A percentile compares a stretch with the other conserved stretches of the same genome.
Conservation (phyloP, 1,140 invertebrate species). For the Dufourea novaeangliae region DNA sequence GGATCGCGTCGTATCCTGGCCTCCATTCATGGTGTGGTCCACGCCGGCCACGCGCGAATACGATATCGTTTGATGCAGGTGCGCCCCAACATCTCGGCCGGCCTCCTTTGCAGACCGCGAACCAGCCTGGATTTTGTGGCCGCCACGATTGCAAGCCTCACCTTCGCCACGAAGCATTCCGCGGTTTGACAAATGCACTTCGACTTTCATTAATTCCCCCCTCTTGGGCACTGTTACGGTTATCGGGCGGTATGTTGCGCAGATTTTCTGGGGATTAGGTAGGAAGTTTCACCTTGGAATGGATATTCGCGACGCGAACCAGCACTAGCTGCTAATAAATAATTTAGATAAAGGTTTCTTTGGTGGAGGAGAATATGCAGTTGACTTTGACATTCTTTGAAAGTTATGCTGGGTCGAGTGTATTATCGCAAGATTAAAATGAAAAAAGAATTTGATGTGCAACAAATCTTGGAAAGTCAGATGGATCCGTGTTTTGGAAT, state of each 20-base stretch:
- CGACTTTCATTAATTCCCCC: neutral
- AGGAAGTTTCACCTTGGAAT: no score
- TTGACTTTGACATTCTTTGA: no score
- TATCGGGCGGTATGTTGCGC: neutral
- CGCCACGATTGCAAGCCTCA: constrained; percentile 19
- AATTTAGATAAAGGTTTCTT: no score
- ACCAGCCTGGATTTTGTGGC: constrained; percentile 47
- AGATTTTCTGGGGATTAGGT: no score
- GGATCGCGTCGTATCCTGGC: constrained; percentile 52
- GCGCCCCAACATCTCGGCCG: constrained; percentile 15
- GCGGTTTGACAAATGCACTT: neutral
- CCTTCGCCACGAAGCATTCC: neutral
- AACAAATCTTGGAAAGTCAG: no score
- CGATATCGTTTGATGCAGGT: constrained; percentile 63
- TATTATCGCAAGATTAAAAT: no score
- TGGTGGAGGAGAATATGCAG: no score
- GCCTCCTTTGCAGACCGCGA: constrained; percentile 28
- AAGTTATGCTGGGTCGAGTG: no score
- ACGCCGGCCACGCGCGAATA: constrained; percentile 62
- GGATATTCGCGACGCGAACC: no score
- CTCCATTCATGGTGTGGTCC: constrained; percentile 54
- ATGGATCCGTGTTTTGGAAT: no score
- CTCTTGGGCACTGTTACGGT: neutral
- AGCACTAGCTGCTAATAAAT: no score
- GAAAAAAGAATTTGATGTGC: no score